Evolutionary conservation across 2,797 vertebrate genomes (phyloP).

Genomic region (Hoplostethus atlanticus): DNA sequence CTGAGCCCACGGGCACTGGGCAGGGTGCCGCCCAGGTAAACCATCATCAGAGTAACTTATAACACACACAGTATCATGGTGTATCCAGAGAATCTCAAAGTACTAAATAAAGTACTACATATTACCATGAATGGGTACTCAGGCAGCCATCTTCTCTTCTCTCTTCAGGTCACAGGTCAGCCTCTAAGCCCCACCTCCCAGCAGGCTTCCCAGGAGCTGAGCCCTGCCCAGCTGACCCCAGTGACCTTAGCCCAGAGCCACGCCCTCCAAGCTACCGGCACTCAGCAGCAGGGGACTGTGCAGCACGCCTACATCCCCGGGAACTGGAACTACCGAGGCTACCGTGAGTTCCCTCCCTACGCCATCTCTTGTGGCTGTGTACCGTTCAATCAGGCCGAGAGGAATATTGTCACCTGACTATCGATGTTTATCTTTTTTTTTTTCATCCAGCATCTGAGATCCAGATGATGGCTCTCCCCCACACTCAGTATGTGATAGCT

Average conservation of each 20-base stretch:
- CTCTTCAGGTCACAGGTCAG: constrained; percentile 86
- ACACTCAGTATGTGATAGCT: constrained; percentile 95
- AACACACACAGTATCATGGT: no score
- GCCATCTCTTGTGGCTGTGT: background rate
- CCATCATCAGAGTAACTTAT: no score
- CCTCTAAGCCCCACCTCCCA: constrained; percentile 93
- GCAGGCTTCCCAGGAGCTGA: constrained; percentile 90
- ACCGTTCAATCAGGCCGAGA: no score
- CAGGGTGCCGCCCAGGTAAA: constrained; percentile 87
- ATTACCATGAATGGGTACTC: background rate
- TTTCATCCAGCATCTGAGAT: constrained; percentile 92
- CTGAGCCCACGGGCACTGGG: constrained; percentile 84
- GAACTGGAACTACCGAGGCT: constrained; percentile 95
- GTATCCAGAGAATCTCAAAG: no score
- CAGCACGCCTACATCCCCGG: constrained; percentile 95
- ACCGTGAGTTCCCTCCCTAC: constrained; percentile 85
- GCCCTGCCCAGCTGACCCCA: constrained; percentile 88
- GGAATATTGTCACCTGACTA: background rate
- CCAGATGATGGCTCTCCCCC: constrained; percentile 98
- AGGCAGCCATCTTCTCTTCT: background rate
- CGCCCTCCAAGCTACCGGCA: constrained; percentile 83
- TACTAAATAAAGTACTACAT: no score
- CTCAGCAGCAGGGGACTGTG: constrained; percentile 87
- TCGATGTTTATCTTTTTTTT: background rate
- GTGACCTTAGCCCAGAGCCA: constrained; percentile 86